Evolutionary conservation across 37 sponge, comb jelly and placozoan species (phyloP), one percentile per base, ranked within the genome.

Genomic region (Cladorhizidae sp.): DNA sequence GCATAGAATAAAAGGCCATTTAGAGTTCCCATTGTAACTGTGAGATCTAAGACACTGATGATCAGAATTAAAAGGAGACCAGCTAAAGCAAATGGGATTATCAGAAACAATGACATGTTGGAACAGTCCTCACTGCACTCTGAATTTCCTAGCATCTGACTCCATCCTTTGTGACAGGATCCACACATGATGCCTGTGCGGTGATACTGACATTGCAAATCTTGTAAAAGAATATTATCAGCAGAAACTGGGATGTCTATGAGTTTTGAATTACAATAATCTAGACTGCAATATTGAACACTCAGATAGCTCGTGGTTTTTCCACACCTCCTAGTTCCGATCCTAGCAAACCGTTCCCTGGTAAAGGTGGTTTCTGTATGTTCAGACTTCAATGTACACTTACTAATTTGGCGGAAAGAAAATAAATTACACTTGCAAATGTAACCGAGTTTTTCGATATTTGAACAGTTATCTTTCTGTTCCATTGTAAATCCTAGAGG

Each of bases 1-100:
- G 69, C 45, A 68, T 87, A 87, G 41, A 87, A 81, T 32, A 81
- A 42, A 0, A 80, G 57, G 9, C 88, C 88, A 81, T 75, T 75
- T 39, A 87, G 67, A n/a, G 82, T 69, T 35, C 88, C 82, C 11
- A 7, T 26, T 39, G 88, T 32, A 20, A 87, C 73, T 45, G 88
- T 87, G 1, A 87, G 57, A 52, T 87, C 75, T 37, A 81, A 70
- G 15, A 76, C 17, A 40, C 52, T 52, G 1, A 87, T 68, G 49
- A 81, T 15, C 6, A 76, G 14, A 22, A 87, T 71, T 14, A 87
- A 55, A 14, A 76, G 11, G 9, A 76, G 23, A 2, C 88, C 82
- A 76, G 70, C 78, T 36, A 70, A 23, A 64, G 69, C 76, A 45
- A 81, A 65, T 11, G 62, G 43, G 5, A 76, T 17, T 0, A 81